A percentile compares a stretch with the other conserved stretches of the same genome.
Conservation (phyloP, 2,797 vertebrate species). For the Chelidonichthys spinosus region DNA sequence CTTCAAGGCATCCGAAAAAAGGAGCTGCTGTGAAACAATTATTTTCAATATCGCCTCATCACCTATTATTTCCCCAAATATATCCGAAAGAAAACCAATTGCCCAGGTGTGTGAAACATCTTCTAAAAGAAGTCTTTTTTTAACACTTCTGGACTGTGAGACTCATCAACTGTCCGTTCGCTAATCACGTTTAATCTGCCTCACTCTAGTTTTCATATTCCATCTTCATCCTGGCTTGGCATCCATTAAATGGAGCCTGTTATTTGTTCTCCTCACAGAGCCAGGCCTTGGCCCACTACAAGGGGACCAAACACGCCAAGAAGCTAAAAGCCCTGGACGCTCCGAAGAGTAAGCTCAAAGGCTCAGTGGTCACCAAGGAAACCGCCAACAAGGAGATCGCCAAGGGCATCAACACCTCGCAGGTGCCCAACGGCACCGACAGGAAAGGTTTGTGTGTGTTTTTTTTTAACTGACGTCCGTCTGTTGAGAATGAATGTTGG, state of each 20-base stretch:
- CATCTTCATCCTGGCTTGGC: slow-evolving; percentile 30
- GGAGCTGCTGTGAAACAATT: not conserved
- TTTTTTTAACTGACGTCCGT: slow-evolving; percentile 33
- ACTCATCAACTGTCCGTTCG: slow-evolving; percentile 12
- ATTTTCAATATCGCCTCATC: not conserved
- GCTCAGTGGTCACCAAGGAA: slow-evolving; percentile 83
- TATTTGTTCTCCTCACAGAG: slow-evolving; percentile 92
- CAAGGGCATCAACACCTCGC: slow-evolving; percentile 86
- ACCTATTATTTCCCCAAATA: not conserved
- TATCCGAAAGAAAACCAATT: slow-evolving; percentile 5
- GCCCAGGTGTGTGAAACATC: not conserved
- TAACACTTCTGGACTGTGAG: not conserved
- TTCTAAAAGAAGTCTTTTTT: not conserved
- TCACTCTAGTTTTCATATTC: slow-evolving; percentile 51
- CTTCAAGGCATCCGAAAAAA: not conserved
- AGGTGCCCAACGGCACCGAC: slow-evolving; percentile 87
- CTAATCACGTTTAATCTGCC: slow-evolving; percentile 47
- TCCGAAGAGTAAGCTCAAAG: slow-evolving; percentile 96
- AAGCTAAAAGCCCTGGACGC: slow-evolving; percentile 97
- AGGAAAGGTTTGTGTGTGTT: slow-evolving; percentile 93
- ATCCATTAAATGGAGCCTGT: slow-evolving; percentile 85
- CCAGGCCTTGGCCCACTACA: slow-evolving; percentile 99
- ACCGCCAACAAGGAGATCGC: slow-evolving; percentile 86
- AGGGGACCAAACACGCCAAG: slow-evolving; percentile 99
- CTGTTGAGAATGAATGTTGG: slow-evolving; percentile 9